phyloP scores from a whole-genome alignment of 2,113 vertebrate species.

The Madoqua kirkii region DNA sequence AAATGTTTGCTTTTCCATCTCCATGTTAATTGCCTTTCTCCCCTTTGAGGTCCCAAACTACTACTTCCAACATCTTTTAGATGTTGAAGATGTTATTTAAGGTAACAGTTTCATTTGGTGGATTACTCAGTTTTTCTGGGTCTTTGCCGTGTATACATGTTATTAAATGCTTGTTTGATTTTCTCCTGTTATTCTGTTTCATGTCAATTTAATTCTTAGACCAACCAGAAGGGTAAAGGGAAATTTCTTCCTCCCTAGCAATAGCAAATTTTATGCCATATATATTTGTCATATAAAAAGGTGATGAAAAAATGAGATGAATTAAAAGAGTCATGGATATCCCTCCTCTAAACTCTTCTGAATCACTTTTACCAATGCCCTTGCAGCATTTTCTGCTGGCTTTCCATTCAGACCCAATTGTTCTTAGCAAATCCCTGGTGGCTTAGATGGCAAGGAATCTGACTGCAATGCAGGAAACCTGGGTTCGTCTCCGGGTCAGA shows the following conservation, averaged over 20 bases:
- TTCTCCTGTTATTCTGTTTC: not conserved
- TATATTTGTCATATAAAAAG: not conserved
- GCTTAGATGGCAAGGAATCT: not conserved
- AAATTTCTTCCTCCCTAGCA: not conserved
- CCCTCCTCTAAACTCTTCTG: not conserved
- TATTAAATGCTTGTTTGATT: not conserved
- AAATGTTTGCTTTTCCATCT: not conserved
- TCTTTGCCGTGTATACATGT: not conserved
- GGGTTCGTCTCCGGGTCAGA: not conserved
- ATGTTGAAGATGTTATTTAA: not conserved
- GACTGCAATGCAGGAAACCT: not conserved
- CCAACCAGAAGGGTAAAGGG: not conserved
- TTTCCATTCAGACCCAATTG: not conserved
- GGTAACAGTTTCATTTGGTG: not conserved
- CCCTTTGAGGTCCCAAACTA: not conserved
- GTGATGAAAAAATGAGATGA: not conserved
- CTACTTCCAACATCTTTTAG: not conserved
- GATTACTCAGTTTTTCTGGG: not conserved
- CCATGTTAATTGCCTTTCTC: not conserved
- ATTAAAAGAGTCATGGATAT: not conserved
- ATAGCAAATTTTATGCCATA: not conserved
- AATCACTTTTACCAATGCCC: too few relatives aligned
- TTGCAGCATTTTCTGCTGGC: not conserved
- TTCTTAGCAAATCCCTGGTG: not conserved
- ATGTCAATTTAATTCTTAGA: not conserved